These are phyloP conservation scores for Periophthalmus modestus DNA, from an alignment of 2,113 vertebrate species.

Conservation along the genomic window DNA sequence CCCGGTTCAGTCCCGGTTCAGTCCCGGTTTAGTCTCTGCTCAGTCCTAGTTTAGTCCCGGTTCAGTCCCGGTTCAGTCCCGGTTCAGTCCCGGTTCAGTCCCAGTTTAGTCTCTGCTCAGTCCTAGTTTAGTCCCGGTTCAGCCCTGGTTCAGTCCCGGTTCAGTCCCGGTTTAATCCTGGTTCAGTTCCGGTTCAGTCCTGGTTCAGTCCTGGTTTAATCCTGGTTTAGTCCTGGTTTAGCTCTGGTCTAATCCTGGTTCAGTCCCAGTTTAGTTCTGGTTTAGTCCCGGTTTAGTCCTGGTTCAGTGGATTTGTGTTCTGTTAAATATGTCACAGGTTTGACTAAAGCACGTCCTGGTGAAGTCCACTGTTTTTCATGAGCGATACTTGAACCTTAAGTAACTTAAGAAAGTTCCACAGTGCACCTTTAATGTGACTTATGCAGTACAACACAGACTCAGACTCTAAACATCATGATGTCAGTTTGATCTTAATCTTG, in stretches of 20 bases:
- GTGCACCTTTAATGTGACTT: background rate
- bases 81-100: no score
- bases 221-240: background rate
- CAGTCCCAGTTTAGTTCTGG: background rate
- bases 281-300: background rate
- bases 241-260: background rate
- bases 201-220: no score
- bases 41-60: background rate
- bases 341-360: no score
- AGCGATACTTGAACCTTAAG: background rate
- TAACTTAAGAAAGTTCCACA: background rate
- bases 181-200: no score
- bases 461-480: background rate
- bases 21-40: background rate
- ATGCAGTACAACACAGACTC: background rate
- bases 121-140: background rate
- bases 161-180: no score
- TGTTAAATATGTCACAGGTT: background rate
- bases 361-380: background rate
- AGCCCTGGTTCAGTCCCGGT: no score
- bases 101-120: background rate
- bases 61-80: no score
- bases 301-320: background rate
- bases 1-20: background rate
- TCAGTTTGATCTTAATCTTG: background rate